Conservation (phyloP, 2,797 vertebrate species). For the Phylloscopus collybita region DNA sequence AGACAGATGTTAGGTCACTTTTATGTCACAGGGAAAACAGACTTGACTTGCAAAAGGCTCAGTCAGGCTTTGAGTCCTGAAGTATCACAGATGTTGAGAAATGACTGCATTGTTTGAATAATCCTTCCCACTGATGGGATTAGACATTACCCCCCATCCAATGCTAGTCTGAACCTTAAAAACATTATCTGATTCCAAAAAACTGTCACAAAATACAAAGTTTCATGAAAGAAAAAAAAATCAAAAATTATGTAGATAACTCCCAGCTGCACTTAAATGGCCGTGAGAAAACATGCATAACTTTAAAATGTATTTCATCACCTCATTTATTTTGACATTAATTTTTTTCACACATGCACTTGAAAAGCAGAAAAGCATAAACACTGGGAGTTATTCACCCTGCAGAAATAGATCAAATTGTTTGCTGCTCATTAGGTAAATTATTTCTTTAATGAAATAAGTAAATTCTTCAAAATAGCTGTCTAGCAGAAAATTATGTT, state of each 20-base stretch:
- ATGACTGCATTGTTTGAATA: background rate
- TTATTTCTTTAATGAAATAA: background rate
- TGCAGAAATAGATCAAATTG: background rate
- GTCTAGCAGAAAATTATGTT: background rate
- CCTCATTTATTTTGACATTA: background rate
- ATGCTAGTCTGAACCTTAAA: background rate
- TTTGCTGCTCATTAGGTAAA: background rate
- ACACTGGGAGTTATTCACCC: background rate
- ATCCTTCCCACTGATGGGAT: background rate
- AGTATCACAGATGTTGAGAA: background rate
- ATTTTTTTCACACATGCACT: background rate
- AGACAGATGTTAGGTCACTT: background rate
- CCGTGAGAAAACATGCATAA: background rate
- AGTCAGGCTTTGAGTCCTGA: background rate
- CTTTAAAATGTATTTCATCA: background rate
- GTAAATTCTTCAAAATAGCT: background rate
- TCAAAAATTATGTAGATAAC: background rate
- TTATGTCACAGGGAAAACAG: background rate
- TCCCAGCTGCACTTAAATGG: background rate
- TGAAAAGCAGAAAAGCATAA: background rate
- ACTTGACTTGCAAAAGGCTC: background rate
- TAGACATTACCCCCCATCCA: too few species aligned
- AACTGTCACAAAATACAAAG: background rate
- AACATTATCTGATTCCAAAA: background rate
- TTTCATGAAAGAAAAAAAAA: background rate